These are phyloP conservation scores for Brachyopa scutellaris DNA, from an alignment of 2,888 invertebrate genomes.

Conservation along the genomic window DNA sequence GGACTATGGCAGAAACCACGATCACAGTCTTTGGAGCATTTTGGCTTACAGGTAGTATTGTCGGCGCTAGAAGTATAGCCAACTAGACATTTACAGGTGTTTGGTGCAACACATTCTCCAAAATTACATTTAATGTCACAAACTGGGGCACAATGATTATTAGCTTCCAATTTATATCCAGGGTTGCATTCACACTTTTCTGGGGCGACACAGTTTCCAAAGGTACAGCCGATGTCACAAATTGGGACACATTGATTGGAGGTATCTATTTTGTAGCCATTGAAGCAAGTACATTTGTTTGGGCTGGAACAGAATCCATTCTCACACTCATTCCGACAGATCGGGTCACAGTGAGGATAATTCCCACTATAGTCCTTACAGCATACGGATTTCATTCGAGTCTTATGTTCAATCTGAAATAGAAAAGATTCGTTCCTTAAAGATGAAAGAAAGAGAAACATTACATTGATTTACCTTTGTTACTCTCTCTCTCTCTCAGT, in stretches of 20 bases:
- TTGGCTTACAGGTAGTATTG: constrained; percentile 76
- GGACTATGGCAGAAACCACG: constrained; percentile 75
- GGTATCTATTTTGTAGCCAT: constrained; percentile 37
- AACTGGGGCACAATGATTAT: constrained; percentile 72
- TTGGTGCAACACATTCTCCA: constrained; percentile 50
- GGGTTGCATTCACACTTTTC: constrained; percentile 79
- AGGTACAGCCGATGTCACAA: constrained; percentile 76
- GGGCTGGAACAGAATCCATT: constrained; percentile 73
- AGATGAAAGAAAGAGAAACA: too few species aligned
- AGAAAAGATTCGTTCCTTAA: too few species aligned
- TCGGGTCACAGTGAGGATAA: constrained; percentile 75
- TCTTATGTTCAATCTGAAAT: too few species aligned
- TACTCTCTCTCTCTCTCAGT: too few species aligned
- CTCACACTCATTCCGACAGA: constrained; percentile 49
- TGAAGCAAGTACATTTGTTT: constrained; percentile 49
- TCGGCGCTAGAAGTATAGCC: constrained; percentile 64
- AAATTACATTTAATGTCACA: constrained; percentile 73
- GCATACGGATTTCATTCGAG: too few species aligned
- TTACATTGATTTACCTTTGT: too few species aligned
- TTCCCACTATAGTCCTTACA: too few species aligned
- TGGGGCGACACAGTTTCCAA: constrained; percentile 79
- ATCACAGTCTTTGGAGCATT: constrained; percentile 74
- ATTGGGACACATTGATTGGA: constrained; percentile 60
- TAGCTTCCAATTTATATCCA: constrained; percentile 63
- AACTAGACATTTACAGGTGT: constrained; percentile 48